phyloP scores from a whole-genome alignment of 2,797 vertebrate species.

The Parauchenoglanis ngamensis region DNA sequence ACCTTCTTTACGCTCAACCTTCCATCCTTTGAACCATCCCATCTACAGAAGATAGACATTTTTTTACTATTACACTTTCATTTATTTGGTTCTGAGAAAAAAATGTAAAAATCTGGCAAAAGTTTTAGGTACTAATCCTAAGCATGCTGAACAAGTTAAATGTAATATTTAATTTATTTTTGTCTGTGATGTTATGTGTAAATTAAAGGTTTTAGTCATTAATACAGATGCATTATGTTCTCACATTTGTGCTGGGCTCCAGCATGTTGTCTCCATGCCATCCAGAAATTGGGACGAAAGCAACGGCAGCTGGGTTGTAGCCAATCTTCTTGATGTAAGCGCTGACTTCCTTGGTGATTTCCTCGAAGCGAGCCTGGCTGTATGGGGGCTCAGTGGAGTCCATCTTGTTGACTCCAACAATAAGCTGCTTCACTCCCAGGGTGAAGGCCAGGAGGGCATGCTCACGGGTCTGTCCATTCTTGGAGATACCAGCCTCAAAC shows the following conservation, averaged over 20 bases:
- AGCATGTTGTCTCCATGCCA: conserved; percentile 86
- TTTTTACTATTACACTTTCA: background rate
- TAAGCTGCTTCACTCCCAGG: conserved; percentile 80
- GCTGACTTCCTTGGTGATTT: conserved; percentile 81
- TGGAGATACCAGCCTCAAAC: conserved; percentile 83
- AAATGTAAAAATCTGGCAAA: background rate
- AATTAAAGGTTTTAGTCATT: background rate
- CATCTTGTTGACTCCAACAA: conserved; percentile 83
- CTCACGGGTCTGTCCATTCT: conserved; percentile 82
- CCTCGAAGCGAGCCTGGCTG: conserved; percentile 78
- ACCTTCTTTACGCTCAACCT: conserved; percentile 68
- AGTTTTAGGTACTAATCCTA: background rate
- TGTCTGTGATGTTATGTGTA: background rate
- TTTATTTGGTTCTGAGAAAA: background rate
- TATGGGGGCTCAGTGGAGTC: conserved; percentile 82
- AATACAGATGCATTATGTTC: background rate
- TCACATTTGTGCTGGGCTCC: conserved; percentile 75
- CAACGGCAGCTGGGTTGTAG: conserved; percentile 77
- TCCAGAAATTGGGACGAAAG: conserved; percentile 80
- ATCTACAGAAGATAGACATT: conserved; percentile 58
- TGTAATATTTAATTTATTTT: background rate
- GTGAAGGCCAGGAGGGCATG: conserved; percentile 80
- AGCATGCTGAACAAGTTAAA: too few relatives aligned
- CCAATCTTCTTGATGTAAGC: conserved; percentile 84
- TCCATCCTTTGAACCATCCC: conserved; percentile 71